Conservation (phyloP, 2,797 vertebrate genomes). For the Peromyscus melanophrys region DNA sequence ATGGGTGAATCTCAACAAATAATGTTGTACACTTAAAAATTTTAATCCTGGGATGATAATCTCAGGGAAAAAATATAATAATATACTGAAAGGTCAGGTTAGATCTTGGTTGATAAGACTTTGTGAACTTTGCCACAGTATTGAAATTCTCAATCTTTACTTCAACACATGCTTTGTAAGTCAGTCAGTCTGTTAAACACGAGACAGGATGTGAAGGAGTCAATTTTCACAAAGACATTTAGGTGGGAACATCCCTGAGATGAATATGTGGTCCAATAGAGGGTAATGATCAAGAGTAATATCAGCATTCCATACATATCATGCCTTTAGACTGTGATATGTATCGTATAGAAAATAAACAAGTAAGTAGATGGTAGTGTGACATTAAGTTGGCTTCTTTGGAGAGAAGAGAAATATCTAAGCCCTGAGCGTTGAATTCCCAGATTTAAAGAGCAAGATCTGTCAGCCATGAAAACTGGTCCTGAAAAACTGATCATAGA, state of each 20-base stretch:
- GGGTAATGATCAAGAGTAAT: background rate
- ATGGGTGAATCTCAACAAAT: conserved; percentile 64
- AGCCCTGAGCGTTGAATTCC: background rate
- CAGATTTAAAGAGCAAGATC: background rate
- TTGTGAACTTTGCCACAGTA: background rate
- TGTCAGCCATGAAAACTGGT: background rate
- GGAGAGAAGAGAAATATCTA: background rate
- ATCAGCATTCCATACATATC: background rate
- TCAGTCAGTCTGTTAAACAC: background rate
- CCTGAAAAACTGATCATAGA: background rate
- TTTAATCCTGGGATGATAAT: background rate
- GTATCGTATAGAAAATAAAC: background rate
- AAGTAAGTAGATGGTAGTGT: background rate
- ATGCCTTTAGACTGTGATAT: background rate
- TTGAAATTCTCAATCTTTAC: background rate
- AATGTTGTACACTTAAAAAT: background rate
- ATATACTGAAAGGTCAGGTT: background rate
- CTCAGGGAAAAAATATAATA: background rate
- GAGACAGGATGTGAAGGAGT: background rate
- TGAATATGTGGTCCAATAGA: background rate
- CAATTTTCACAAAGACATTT: background rate
- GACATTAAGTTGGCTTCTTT: background rate
- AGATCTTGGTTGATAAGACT: background rate
- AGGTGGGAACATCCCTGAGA: background rate
- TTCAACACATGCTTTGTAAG: background rate